Percentiles rank a stretch among this genome's conserved stretches.
These are phyloP conservation scores for Sarcophaga peregrina DNA, from an alignment of 1,140 invertebrate genomes.

Conservation along the genomic window DNA sequence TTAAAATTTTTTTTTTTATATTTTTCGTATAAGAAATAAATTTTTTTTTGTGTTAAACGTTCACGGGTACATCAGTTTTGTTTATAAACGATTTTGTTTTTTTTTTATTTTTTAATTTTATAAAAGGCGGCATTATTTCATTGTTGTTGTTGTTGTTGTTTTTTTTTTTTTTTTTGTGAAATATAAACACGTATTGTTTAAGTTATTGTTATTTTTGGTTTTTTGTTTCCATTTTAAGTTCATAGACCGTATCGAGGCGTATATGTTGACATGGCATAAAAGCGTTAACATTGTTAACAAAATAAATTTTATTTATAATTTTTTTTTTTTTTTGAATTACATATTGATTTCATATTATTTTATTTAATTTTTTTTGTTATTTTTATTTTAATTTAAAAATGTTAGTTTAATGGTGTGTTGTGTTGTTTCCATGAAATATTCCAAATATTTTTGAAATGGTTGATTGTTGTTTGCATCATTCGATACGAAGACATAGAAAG, in stretches of 20 bases:
- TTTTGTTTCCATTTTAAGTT: not conserved
- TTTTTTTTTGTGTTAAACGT: not conserved
- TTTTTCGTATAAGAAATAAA: not conserved
- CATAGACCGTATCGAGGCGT: conserved; percentile 56
- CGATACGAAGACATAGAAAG: too few relatives aligned
- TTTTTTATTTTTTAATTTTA: not conserved
- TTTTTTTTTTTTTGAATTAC: conserved; percentile 7
- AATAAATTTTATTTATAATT: conserved; percentile 54
- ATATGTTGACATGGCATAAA: conserved; percentile 65
- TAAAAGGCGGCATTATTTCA: not conserved
- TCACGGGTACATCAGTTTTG: not conserved
- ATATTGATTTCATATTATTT: too few relatives aligned
- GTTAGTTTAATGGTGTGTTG: not conserved
- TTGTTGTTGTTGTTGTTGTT: not conserved
- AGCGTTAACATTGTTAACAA: conserved; percentile 58
- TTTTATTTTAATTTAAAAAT: not conserved
- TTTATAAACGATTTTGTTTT: not conserved
- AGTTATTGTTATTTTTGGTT: not conserved
- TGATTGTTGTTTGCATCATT: conserved; percentile 28
- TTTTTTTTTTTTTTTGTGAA: too few relatives aligned
- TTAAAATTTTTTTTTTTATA: not conserved
- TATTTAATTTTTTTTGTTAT: conserved; percentile 1
- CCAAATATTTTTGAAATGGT: too few relatives aligned
- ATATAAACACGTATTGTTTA: too few relatives aligned
- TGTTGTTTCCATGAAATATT: conserved; percentile 7